These are phyloP conservation scores for Eutrigla gurnardus DNA, from an alignment of 2,797 vertebrate genomes.

Conservation along the genomic window DNA sequence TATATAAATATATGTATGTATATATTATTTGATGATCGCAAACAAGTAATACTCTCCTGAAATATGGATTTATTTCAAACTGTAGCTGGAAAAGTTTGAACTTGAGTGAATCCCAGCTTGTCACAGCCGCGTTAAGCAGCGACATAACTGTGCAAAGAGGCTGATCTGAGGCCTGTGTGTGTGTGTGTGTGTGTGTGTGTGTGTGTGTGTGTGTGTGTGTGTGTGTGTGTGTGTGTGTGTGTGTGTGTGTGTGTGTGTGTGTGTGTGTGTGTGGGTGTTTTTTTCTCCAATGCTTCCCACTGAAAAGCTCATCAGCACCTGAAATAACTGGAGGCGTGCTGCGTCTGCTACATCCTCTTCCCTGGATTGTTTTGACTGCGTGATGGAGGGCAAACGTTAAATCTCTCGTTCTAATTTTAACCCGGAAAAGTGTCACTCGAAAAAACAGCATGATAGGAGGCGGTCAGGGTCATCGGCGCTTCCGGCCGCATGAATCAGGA, in stretches of 20 bases:
- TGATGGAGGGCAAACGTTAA: conserved; percentile 81
- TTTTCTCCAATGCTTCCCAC: conserved; percentile 59
- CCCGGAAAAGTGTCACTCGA: conserved; percentile 88
- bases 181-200: neutral
- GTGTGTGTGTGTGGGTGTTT: neutral
- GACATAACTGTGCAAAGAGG: neutral
- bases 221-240: neutral
- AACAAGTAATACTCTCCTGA: neutral
- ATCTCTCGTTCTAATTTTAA: conserved; percentile 86
- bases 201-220: neutral
- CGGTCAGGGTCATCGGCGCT: conserved; percentile 81
- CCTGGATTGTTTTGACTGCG: conserved; percentile 88
- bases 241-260: neutral
- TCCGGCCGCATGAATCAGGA: conserved; percentile 80
- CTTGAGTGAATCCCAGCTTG: neutral
- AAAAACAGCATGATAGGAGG: conserved; percentile 85
- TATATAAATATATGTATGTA: too few relatives aligned
- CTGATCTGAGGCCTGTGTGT: conserved; percentile 7
- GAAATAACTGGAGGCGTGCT: conserved; percentile 82
- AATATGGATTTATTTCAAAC: neutral
- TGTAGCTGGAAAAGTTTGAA: neutral
- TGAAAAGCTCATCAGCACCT: conserved; percentile 77
- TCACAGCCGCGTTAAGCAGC: neutral
- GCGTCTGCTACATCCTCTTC: conserved; percentile 85
- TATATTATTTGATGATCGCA: neutral